A percentile compares a stretch with the other conserved stretches of the same genome.
These are phyloP conservation scores for Calvadosia cruxmelitensis DNA, from an alignment of 30 jellyfish, hydroid and myxozoan genomes.

Conservation along the genomic window DNA sequence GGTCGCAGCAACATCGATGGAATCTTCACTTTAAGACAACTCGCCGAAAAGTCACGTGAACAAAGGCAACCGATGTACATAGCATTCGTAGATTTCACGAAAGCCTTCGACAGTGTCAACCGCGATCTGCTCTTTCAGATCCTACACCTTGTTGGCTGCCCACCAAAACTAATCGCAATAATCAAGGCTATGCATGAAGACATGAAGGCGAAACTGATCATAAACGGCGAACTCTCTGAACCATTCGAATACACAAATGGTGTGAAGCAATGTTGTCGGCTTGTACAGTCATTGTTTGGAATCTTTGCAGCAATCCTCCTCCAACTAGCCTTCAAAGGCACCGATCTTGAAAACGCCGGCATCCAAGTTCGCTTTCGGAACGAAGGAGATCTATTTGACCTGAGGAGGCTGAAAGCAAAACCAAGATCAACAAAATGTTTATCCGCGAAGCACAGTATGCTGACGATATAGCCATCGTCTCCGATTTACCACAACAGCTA, in stretches of 20 bases:
- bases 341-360: background rate
- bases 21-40: slow-evolving; percentile 33
- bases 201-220: slow-evolving; percentile 32
- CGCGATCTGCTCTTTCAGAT: slow-evolving; percentile 20
- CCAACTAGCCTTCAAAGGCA: background rate
- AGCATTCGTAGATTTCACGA: slow-evolving; percentile 45
- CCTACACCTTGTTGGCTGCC: slow-evolving; percentile 42
- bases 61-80: slow-evolving; percentile 47
- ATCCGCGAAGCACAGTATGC: slow-evolving; percentile 65
- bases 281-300: slow-evolving; percentile 40
- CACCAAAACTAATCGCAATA: slow-evolving; percentile 33
- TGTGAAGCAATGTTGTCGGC: slow-evolving; percentile 47
- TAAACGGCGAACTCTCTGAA: slow-evolving; percentile 25
- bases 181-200: slow-evolving; percentile 24
- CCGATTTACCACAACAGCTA: slow-evolving; percentile 23
- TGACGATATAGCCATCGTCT: slow-evolving; percentile 11
- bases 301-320: slow-evolving; percentile 3
- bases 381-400: slow-evolving; percentile 43
- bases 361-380: slow-evolving; percentile 26
- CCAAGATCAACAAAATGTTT: slow-evolving; percentile 3
- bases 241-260: slow-evolving; percentile 48
- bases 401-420: slow-evolving; percentile 32
- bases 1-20: slow-evolving; percentile 50
- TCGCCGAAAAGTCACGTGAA: slow-evolving; percentile 31
- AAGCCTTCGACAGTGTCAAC: slow-evolving; percentile 58